Percentiles rank a stretch among this genome's conserved stretches.
These are phyloP conservation scores for Oryzias dopingdopingensis DNA, from an alignment of 2,797 vertebrate species.

Conservation along the genomic window DNA sequence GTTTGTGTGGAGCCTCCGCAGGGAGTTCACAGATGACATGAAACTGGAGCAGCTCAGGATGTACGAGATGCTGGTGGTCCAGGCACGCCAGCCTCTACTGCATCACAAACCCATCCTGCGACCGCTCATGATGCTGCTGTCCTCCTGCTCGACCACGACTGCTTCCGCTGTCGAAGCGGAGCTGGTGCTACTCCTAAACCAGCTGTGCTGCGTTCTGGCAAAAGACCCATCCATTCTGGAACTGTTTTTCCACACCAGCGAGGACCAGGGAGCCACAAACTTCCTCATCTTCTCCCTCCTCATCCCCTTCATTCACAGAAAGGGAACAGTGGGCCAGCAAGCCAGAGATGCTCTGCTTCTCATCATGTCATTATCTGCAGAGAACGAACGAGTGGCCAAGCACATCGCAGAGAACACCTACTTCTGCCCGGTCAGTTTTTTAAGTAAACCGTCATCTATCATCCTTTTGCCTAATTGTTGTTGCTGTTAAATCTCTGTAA, in stretches of 20 bases:
- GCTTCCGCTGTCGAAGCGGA: constrained; percentile 84
- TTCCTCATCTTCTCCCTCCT: constrained; percentile 98
- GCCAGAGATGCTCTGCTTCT: constrained; percentile 94
- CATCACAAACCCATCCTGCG: constrained; percentile 95
- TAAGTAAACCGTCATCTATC: neutral
- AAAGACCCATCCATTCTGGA: constrained; percentile 94
- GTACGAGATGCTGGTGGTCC: constrained; percentile 94
- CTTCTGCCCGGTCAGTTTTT: constrained; percentile 92
- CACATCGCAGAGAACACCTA: constrained; percentile 94
- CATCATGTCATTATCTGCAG: constrained; percentile 95
- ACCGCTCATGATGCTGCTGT: constrained; percentile 96
- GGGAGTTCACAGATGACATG: constrained; percentile 94
- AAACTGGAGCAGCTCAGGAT: constrained; percentile 97
- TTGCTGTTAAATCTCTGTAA: neutral
- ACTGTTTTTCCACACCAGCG: constrained; percentile 97
- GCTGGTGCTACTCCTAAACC: constrained; percentile 90
- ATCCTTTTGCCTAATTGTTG: neutral
- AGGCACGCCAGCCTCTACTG: constrained; percentile 91
- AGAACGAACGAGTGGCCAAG: constrained; percentile 88
- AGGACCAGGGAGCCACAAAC: constrained; percentile 97
- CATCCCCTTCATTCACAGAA: constrained; percentile 96
- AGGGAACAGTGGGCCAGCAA: constrained; percentile 92
- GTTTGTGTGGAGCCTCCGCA: constrained; percentile 95
- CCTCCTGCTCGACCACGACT: constrained; percentile 86
- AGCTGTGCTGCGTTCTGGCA: constrained; percentile 93